Evolutionary conservation across 2,888 invertebrate genomes (phyloP).

Genomic region (Drosophila tanythrix): DNA sequence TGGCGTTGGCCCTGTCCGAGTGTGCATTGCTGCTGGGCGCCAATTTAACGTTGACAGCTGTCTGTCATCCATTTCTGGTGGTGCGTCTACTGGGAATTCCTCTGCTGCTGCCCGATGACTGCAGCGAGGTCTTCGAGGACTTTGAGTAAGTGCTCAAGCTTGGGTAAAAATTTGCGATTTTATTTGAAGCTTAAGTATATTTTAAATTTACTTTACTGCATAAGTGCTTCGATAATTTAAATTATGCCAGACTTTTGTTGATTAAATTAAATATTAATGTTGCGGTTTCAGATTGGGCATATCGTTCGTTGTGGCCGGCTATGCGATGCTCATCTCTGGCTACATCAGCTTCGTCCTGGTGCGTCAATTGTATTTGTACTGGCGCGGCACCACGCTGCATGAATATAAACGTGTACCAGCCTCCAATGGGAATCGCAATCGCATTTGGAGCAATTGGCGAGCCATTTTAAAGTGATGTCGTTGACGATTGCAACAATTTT

Average conservation of each 20-base stretch:
- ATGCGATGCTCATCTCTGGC: constrained; percentile 85
- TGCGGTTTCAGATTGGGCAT: constrained; percentile 85
- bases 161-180: neutral
- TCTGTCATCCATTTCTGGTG: constrained; percentile 89
- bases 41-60: constrained; percentile 93
- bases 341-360: constrained; percentile 85
- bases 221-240: neutral
- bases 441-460: constrained; percentile 78
- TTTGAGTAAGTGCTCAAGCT: constrained; percentile 87
- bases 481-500: neutral
- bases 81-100: constrained; percentile 80
- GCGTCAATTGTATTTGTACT: constrained; percentile 85
- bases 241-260: constrained; percentile 63
- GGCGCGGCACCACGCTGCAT: constrained; percentile 85
- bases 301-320: constrained; percentile 87
- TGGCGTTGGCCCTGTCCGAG: constrained; percentile 88
- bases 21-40: constrained; percentile 90
- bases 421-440: constrained; percentile 66
- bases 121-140: constrained; percentile 92
- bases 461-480: constrained; percentile 67
- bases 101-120: constrained; percentile 92
- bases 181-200: neutral
- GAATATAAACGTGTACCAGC: constrained; percentile 84
- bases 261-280: neutral
- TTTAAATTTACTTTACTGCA: neutral